A percentile compares a stretch with the other conserved stretches of the same genome.
These are phyloP conservation scores for Alfaro cultratus DNA, from an alignment of 2,797 vertebrate species.

Conservation along the genomic window DNA sequence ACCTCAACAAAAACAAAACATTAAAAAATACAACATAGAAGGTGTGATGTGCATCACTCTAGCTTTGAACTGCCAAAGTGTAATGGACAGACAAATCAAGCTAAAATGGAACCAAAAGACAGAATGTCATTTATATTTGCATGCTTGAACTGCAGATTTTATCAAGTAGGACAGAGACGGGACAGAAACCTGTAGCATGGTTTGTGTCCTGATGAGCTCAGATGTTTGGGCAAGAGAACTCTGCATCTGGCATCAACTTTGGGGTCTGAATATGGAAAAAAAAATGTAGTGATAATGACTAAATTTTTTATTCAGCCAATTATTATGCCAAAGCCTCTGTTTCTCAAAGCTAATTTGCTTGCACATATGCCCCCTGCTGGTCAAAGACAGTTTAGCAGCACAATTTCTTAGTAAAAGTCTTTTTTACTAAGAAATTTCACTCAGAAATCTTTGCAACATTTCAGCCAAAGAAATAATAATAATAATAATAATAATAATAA, in stretches of 20 bases:
- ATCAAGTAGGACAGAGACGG: too few relatives aligned
- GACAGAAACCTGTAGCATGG: too few relatives aligned
- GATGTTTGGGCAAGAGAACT: background rate
- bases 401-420: background rate
- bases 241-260: background rate
- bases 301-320: too few relatives aligned
- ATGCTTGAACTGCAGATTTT: too few relatives aligned
- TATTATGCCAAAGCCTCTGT: background rate
- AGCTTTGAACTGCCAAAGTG: background rate
- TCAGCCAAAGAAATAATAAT: background rate
- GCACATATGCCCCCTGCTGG: background rate
- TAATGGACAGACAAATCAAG: too few relatives aligned
- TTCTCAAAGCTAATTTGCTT: background rate
- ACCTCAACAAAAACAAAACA: background rate
- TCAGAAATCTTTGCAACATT: background rate
- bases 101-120: background rate
- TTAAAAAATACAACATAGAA: background rate
- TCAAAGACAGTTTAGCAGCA: background rate
- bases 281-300: too few relatives aligned
- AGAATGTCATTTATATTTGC: background rate
- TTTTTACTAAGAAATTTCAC: too few relatives aligned
- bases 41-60: background rate
- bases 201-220: background rate
- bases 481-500: too few relatives aligned
- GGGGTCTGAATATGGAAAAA: background rate